A percentile compares a stretch with the other conserved stretches of the same genome.
phyloP scores from a whole-genome alignment of 2,797 vertebrate species.

The Otolemur crassicaudatus region DNA sequence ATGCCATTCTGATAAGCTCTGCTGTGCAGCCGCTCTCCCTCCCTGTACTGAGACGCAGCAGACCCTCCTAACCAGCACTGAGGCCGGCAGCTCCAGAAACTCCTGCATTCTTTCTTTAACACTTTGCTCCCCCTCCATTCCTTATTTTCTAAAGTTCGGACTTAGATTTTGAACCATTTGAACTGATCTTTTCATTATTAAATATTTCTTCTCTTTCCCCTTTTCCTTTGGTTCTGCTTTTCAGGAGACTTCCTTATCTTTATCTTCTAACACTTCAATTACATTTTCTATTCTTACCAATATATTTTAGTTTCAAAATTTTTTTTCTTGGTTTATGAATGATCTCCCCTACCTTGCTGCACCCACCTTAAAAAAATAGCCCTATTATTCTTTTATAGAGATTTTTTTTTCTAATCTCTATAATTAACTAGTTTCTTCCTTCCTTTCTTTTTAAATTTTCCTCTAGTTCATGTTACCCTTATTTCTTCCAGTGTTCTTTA shows the following conservation, averaged over 20 bases:
- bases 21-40: background rate
- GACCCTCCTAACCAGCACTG: conserved; percentile 1
- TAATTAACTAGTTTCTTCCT: background rate
- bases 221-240: background rate
- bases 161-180: conserved; percentile 24
- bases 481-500: background rate
- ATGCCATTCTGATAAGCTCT: background rate
- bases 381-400: conserved; percentile 17
- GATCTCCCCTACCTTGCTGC: background rate
- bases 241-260: background rate
- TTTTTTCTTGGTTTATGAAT: background rate
- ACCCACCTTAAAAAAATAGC: background rate
- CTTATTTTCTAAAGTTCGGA: background rate
- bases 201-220: background rate
- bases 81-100: background rate
- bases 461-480: background rate
- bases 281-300: background rate
- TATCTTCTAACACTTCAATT: background rate
- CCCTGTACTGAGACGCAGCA: background rate
- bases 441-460: background rate
- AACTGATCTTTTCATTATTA: background rate
- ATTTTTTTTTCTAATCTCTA: background rate
- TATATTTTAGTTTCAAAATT: background rate
- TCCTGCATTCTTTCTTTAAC: background rate
- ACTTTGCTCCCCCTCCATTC: background rate